Percentiles rank a stretch among this genome's conserved stretches.
These are phyloP conservation scores for Crioceris asparagi DNA, from an alignment of 2,888 invertebrate genomes.

Conservation along the genomic window DNA sequence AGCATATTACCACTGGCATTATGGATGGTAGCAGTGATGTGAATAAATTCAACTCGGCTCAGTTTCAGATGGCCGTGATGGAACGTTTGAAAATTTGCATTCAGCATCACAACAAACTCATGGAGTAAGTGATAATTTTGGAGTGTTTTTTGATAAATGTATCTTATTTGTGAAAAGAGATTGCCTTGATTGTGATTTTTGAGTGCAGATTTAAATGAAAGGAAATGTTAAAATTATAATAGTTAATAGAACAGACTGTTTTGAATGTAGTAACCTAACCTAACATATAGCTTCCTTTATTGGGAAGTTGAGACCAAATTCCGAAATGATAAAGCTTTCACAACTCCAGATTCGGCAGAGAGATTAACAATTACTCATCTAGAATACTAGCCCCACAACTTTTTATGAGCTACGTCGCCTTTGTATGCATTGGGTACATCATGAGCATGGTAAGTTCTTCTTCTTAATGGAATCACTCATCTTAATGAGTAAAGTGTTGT, in stretches of 20 bases:
- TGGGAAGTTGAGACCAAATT: too few species aligned
- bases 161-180: neutral
- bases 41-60: conserved; percentile 14
- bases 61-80: conserved; percentile 15
- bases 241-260: too few species aligned
- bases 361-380: conserved; percentile 12
- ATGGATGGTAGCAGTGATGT: conserved; percentile 12
- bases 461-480: neutral
- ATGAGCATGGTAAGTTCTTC: conserved; percentile 9
- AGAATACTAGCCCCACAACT: conserved; percentile 15
- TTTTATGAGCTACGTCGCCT: conserved; percentile 12
- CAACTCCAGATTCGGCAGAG: conserved; percentile 16
- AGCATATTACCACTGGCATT: conserved; percentile 13
- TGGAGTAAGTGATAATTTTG: conserved; percentile 13
- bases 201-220: too few species aligned
- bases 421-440: conserved; percentile 15
- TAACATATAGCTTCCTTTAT: too few species aligned
- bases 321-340: too few species aligned
- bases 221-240: too few species aligned
- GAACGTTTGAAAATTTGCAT: conserved; percentile 16
- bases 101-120: conserved; percentile 15
- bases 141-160: neutral
- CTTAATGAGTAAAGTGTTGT: too few species aligned
- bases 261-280: too few species aligned
- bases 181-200: too few species aligned